phyloP scores from a whole-genome alignment of 2,113 vertebrate genomes.

The Sylvia atricapilla region DNA sequence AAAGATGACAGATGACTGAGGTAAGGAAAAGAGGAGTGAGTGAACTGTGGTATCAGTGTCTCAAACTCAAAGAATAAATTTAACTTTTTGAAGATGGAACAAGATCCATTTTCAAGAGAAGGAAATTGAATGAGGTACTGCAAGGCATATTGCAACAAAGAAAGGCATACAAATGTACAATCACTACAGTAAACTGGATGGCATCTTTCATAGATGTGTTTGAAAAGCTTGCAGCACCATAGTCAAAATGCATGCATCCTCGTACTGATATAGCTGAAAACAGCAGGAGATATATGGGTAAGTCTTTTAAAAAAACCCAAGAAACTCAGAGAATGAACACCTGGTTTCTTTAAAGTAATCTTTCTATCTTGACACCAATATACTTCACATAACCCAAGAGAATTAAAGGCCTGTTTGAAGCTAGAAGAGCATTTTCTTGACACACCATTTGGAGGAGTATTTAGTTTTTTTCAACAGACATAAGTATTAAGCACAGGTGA shows the following conservation, averaged over 20 bases:
- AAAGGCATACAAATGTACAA: not conserved
- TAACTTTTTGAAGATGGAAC: not conserved
- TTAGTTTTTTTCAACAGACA: conserved; percentile 49
- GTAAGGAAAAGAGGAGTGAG: not conserved
- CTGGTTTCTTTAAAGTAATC: conserved; percentile 62
- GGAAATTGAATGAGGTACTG: not conserved
- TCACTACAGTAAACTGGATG: not conserved
- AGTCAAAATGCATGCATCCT: not conserved
- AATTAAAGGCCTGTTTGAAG: conserved; percentile 60
- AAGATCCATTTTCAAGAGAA: not conserved
- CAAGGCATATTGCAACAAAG: not conserved
- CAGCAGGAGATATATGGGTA: not conserved
- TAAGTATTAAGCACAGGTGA: conserved; percentile 57
- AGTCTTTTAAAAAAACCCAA: not conserved
- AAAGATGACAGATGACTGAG: conserved; percentile 33
- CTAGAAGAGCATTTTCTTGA: conserved; percentile 43
- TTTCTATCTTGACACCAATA: conserved; percentile 68
- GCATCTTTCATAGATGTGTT: not conserved
- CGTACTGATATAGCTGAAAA: not conserved
- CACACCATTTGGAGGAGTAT: conserved; percentile 52
- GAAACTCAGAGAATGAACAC: conserved; percentile 16
- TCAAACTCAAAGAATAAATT: conserved; percentile 11
- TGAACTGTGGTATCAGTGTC: not conserved
- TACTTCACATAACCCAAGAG: conserved; percentile 52
- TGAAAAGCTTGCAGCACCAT: not conserved